Evolutionary conservation across 2,888 invertebrate genomes (phyloP).

Genomic region (Clanis bilineata): DNA sequence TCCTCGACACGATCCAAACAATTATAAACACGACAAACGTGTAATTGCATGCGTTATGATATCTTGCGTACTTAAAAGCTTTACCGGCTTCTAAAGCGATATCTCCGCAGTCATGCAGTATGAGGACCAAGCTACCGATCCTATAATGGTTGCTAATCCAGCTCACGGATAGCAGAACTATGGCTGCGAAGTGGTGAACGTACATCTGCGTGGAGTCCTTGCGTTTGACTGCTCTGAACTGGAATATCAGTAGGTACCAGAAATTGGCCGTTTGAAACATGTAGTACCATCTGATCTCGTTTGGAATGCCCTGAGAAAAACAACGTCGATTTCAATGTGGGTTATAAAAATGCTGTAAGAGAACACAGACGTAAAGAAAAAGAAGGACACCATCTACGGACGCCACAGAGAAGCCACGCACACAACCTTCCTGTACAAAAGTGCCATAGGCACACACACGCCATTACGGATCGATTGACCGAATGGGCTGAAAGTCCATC

Average conservation of each 20-base stretch:
- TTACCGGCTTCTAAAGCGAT: background rate
- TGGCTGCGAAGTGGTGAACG: constrained; percentile 91
- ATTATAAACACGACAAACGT: background rate
- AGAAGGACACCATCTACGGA: too few relatives aligned
- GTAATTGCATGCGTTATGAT: background rate
- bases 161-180: background rate
- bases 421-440: too few relatives aligned
- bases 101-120: background rate
- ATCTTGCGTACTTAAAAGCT: constrained; percentile 2
- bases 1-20: background rate
- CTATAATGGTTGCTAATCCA: background rate
- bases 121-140: background rate
- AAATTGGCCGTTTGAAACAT: constrained; percentile 96
- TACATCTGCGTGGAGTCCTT: constrained; percentile 98
- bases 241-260: constrained; percentile 93
- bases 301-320: constrained; percentile 81
- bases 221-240: constrained; percentile 93
- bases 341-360: too few relatives aligned
- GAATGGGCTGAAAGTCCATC: too few relatives aligned
- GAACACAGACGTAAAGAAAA: too few relatives aligned
- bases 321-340: too few relatives aligned
- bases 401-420: too few relatives aligned
- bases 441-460: too few relatives aligned
- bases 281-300: constrained; percentile 96
- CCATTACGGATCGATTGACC: too few relatives aligned